phyloP scores from a whole-genome alignment of 2,888 invertebrate genomes.

The Tetragonisca angustula region DNA sequence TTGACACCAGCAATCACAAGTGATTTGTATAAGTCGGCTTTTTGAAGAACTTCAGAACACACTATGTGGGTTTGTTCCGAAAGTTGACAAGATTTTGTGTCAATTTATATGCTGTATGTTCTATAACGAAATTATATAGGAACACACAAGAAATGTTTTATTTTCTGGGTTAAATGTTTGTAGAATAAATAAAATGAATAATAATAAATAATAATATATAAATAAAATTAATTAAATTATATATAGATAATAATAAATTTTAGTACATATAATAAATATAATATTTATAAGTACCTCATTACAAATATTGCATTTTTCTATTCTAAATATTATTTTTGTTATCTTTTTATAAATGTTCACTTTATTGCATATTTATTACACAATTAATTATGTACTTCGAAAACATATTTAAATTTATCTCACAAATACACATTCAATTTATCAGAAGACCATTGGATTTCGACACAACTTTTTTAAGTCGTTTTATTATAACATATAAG shows the following conservation, averaged over 20 bases:
- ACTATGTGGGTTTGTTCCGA: neutral
- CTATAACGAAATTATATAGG: neutral
- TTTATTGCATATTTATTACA: neutral
- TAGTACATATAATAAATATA: neutral
- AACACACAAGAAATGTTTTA: too few species aligned
- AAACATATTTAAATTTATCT: too few species aligned
- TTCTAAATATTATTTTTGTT: neutral
- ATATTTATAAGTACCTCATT: neutral
- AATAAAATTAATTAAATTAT: neutral
- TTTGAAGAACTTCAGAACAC: slow-evolving; percentile 20
- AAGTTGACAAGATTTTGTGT: neutral
- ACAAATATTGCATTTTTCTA: neutral
- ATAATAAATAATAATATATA: neutral
- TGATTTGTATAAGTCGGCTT: slow-evolving; percentile 7
- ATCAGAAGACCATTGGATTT: too few species aligned
- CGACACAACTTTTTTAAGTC: too few species aligned
- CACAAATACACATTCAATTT: too few species aligned
- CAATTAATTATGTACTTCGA: too few species aligned
- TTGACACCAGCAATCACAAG: slow-evolving; percentile 2
- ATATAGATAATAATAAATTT: too few species aligned
- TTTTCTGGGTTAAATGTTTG: neutral
- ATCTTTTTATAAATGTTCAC: neutral
- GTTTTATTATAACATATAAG: too few species aligned
- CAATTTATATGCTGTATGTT: neutral
- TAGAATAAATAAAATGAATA: neutral